Evolutionary conservation across 2,888 invertebrate genomes (phyloP).

Genomic region (Laspeyria flexula): DNA sequence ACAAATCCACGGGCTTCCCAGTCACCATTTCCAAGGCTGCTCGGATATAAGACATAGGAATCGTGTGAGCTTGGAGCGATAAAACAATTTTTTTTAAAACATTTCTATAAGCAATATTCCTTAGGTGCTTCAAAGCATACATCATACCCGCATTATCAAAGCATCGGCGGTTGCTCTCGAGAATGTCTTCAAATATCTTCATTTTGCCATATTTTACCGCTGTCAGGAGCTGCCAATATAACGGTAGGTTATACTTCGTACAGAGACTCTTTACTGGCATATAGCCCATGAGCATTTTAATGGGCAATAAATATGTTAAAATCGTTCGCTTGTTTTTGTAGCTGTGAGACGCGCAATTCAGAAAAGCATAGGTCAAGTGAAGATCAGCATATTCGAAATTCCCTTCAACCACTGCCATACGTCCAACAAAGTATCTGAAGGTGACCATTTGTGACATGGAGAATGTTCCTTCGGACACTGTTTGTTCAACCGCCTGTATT

Average conservation of each 20-base stretch:
- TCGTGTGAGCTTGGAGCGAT: background rate
- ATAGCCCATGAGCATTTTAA: conserved; percentile 7
- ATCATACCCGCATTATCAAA: conserved; percentile 1
- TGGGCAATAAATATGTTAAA: conserved; percentile 1
- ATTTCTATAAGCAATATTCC: background rate
- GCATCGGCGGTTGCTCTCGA: background rate
- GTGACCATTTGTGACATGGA: background rate
- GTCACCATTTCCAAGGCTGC: conserved; percentile 1
- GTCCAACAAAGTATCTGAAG: conserved; percentile 4
- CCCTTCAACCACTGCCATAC: conserved; percentile 3
- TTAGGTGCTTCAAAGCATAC: conserved; percentile 1
- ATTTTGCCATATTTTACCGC: conserved; percentile 1
- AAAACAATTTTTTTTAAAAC: conserved; percentile 1
- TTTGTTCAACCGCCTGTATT: background rate
- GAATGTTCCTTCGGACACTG: background rate
- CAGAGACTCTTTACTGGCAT: background rate
- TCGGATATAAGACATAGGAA: conserved; percentile 3
- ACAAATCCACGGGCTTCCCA: background rate
- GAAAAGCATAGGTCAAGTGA: conserved; percentile 5
- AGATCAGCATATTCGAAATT: background rate
- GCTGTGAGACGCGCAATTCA: background rate
- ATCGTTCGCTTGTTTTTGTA: conserved; percentile 1
- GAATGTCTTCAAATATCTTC: background rate
- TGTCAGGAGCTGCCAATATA: background rate
- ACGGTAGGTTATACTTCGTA: background rate